Conservation (phyloP, 2,797 vertebrate genomes). For the Epinephelus malabaricus region DNA sequence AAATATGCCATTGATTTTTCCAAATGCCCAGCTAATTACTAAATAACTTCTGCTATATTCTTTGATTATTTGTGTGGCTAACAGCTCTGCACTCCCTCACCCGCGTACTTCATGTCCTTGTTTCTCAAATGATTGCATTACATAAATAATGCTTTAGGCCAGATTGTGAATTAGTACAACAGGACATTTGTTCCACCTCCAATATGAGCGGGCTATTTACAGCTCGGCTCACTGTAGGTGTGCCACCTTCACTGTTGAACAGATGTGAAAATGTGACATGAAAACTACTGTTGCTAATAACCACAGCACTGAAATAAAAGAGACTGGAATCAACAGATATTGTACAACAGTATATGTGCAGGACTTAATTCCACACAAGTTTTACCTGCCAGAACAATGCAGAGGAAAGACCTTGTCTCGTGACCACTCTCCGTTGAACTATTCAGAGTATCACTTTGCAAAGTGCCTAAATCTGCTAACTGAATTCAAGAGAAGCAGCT, state of each 20-base stretch:
- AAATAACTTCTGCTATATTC: slow-evolving; percentile 21
- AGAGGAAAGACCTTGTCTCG: slow-evolving; percentile 13
- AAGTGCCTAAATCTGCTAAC: slow-evolving; percentile 56
- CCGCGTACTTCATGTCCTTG: slow-evolving; percentile 61
- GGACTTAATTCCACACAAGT: neutral
- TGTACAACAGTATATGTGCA: neutral
- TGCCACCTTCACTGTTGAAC: slow-evolving; percentile 41
- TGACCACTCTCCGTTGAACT: slow-evolving; percentile 43
- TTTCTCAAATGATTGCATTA: slow-evolving; percentile 76
- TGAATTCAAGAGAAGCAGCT: slow-evolving; percentile 52
- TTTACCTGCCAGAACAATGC: neutral
- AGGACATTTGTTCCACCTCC: slow-evolving; percentile 69
- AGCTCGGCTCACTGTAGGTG: slow-evolving; percentile 53
- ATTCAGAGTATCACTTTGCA: slow-evolving; percentile 63
- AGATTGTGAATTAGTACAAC: slow-evolving; percentile 67
- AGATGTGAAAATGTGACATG: slow-evolving; percentile 36
- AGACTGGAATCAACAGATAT: neutral
- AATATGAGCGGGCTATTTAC: slow-evolving; percentile 63
- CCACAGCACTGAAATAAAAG: slow-evolving; percentile 8
- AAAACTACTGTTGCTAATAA: neutral
- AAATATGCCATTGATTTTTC: slow-evolving; percentile 27
- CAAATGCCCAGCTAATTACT: slow-evolving; percentile 25
- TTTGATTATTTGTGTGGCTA: slow-evolving; percentile 42
- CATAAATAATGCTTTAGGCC: slow-evolving; percentile 75
- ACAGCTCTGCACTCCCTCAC: slow-evolving; percentile 50